Conservation (phyloP, 2,797 vertebrate genomes). For the Sebastes itinus region DNA sequence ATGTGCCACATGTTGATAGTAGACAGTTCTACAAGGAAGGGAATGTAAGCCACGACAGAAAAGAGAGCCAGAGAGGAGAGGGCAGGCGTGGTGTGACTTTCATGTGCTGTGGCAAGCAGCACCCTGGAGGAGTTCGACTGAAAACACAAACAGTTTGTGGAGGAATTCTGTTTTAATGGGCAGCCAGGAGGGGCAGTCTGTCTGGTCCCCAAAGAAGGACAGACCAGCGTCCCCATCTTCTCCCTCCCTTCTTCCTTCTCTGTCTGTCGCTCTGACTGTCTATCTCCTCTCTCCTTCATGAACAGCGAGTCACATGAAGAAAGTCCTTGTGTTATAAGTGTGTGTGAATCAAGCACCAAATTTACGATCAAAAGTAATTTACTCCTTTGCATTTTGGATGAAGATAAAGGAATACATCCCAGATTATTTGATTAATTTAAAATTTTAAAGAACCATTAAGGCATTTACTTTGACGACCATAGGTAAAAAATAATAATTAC, state of each 20-base stretch:
- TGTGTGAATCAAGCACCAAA: background rate
- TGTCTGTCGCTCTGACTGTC: background rate
- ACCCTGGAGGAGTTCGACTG: constrained; percentile 85
- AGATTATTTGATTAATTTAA: background rate
- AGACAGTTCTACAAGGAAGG: constrained; percentile 77
- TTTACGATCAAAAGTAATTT: background rate
- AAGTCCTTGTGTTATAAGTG: background rate
- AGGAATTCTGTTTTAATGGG: constrained; percentile 86
- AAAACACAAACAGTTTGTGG: constrained; percentile 88
- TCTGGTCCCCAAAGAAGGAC: constrained; percentile 76
- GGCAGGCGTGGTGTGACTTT: constrained; percentile 61
- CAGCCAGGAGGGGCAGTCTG: constrained; percentile 73
- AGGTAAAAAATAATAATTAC: too few species aligned
- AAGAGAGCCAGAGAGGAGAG: constrained; percentile 34
- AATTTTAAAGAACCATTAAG: background rate
- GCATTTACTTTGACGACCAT: background rate
- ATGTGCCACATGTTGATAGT: constrained; percentile 95
- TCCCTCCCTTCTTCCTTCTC: background rate
- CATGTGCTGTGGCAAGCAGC: constrained; percentile 68
- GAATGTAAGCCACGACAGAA: constrained; percentile 33
- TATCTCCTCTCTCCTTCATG: constrained; percentile 3
- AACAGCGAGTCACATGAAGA: background rate
- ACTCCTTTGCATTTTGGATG: background rate
- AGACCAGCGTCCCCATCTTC: background rate
- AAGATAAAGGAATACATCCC: background rate